Evolutionary conservation across 2,888 invertebrate species (phyloP).

Genomic region (Watsonalla cultraria): DNA sequence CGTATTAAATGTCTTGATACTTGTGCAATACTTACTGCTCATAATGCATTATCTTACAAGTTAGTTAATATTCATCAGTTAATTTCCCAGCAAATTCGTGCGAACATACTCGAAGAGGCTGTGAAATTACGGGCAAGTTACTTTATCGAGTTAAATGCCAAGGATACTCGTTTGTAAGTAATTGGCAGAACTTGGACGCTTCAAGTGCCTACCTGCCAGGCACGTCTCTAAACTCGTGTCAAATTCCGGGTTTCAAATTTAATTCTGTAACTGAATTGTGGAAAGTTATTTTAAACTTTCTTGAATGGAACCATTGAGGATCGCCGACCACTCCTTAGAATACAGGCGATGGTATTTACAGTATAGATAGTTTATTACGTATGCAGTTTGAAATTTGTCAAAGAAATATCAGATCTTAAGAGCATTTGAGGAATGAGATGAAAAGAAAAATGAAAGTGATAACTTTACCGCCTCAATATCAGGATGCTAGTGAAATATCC

Average conservation of each 20-base stretch:
- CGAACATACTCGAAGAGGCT: neutral
- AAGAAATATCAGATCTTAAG: no score
- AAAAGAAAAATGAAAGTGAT: no score
- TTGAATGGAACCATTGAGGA: neutral
- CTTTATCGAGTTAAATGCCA: constrained; percentile 12
- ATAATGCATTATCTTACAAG: neutral
- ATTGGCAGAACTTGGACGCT: constrained; percentile 18
- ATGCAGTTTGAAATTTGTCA: no score
- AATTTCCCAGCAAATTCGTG: neutral
- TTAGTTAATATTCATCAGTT: neutral
- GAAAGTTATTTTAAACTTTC: neutral
- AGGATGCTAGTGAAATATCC: no score
- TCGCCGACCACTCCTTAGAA: neutral
- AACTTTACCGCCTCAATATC: no score
- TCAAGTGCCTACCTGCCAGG: constrained; percentile 12
- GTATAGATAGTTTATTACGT: no score
- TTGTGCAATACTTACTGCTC: no score
- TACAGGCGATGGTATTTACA: no score
- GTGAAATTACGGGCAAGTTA: constrained; percentile 3
- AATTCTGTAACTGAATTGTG: neutral
- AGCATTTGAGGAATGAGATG: no score
- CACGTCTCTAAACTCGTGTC: neutral
- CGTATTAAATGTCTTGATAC: no score
- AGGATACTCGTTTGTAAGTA: constrained; percentile 21
- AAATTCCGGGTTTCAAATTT: neutral